phyloP scores from a whole-genome alignment of 2,113 vertebrate genomes.

The Psephotus haematonotus region DNA sequence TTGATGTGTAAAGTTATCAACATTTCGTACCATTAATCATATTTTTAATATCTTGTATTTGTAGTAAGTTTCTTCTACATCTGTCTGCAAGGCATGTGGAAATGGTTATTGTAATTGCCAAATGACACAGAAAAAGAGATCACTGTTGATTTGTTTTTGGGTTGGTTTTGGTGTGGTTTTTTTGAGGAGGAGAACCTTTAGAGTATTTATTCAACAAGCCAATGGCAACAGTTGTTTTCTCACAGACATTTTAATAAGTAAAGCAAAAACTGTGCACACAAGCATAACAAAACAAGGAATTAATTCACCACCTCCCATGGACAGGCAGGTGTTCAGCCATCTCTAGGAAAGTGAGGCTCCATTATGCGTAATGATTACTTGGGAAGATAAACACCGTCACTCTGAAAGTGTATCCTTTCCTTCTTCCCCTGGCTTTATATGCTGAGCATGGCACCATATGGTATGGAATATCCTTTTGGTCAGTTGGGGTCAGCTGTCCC shows the following conservation, averaged over 20 bases:
- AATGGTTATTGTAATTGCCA: not conserved
- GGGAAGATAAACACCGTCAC: not conserved
- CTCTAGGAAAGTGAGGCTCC: not conserved
- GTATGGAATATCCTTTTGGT: not conserved
- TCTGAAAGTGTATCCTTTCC: not conserved
- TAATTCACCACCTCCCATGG: not conserved
- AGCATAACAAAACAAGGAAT: not conserved
- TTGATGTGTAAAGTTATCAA: not conserved
- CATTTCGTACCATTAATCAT: not conserved
- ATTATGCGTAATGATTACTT: not conserved
- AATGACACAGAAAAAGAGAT: not conserved
- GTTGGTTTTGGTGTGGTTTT: not conserved
- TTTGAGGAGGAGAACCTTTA: not conserved
- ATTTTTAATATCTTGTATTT: not conserved
- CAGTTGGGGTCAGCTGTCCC: not conserved
- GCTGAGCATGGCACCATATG: not conserved
- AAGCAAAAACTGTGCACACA: not conserved
- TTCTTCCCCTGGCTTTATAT: not conserved
- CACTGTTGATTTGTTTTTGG: not conserved
- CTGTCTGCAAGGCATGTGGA: fast-evolving
- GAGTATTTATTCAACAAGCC: not conserved
- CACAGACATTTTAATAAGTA: not conserved
- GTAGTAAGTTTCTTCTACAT: not conserved
- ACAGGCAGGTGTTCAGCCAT: not conserved
- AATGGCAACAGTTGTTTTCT: not conserved